Conservation (phyloP, 2,888 invertebrate species). For the Ganaspis brasiliensis region DNA sequence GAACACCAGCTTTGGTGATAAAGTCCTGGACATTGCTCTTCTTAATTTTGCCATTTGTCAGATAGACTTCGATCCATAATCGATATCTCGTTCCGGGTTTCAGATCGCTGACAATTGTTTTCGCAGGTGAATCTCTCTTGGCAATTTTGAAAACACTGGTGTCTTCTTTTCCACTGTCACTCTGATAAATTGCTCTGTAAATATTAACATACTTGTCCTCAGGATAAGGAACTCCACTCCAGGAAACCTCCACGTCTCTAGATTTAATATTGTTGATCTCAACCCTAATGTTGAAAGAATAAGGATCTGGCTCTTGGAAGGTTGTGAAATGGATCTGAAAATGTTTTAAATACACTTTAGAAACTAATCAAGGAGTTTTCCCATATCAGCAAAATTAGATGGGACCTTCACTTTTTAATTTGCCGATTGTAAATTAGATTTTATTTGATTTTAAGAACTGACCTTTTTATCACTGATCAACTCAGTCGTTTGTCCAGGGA, state of each 20-base stretch:
- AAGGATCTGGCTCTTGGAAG: conserved; percentile 85
- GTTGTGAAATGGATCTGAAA: conserved; percentile 75
- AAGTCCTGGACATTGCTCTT: conserved; percentile 95
- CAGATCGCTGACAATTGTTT: conserved; percentile 85
- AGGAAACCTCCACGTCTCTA: conserved; percentile 89
- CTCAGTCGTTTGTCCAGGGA: conserved; percentile 90
- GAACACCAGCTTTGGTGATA: conserved; percentile 89
- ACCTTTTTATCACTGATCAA: conserved; percentile 87
- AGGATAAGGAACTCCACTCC: conserved; percentile 93
- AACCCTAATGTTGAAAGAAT: conserved; percentile 90
- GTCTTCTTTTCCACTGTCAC: conserved; percentile 88
- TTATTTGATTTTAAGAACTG: conserved; percentile 63
- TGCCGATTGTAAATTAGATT: no score
- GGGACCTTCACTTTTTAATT: no score
- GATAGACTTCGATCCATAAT: conserved; percentile 93
- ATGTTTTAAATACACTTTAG: no score
- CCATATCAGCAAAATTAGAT: no score
- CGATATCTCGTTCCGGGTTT: conserved; percentile 92
- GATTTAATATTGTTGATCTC: conserved; percentile 89
- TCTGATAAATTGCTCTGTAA: conserved; percentile 91
- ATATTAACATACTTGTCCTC: conserved; percentile 95
- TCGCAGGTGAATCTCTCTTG: conserved; percentile 87
- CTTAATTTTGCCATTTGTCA: conserved; percentile 94
- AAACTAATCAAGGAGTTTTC: no score
- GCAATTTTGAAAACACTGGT: conserved; percentile 89